phyloP scores from a whole-genome alignment of 2,888 invertebrate genomes.

The Minunthozetes semirufus region DNA sequence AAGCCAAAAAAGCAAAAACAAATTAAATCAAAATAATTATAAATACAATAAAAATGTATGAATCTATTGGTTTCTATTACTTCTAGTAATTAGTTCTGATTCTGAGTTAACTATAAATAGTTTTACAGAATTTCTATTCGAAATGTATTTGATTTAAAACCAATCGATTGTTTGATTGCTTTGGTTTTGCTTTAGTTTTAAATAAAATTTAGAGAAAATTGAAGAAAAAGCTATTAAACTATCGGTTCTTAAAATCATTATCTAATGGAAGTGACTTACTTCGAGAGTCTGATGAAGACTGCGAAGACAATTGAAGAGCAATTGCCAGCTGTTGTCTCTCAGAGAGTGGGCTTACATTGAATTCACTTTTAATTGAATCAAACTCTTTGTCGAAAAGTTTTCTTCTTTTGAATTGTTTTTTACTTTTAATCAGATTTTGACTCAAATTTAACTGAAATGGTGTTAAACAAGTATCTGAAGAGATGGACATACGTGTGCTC shows the following conservation, averaged over 20 bases:
- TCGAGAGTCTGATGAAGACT: not conserved
- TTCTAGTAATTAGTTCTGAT: too few species aligned
- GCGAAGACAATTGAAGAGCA: slow-evolving; percentile 37
- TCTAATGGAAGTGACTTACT: not conserved
- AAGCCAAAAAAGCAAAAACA: slow-evolving; percentile 32
- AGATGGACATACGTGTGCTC: not conserved
- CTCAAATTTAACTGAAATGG: not conserved
- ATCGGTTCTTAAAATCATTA: too few species aligned
- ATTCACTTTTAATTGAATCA: not conserved
- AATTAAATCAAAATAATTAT: not conserved
- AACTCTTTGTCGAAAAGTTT: not conserved
- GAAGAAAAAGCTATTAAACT: too few species aligned
- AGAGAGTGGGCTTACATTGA: slow-evolving; percentile 38
- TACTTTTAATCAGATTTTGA: not conserved
- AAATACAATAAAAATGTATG: not conserved
- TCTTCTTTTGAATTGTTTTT: not conserved
- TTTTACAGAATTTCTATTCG: too few species aligned
- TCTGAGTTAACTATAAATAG: too few species aligned
- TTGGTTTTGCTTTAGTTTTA: too few species aligned
- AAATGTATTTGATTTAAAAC: too few species aligned
- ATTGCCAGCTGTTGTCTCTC: slow-evolving; percentile 41
- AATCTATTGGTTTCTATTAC: too few species aligned
- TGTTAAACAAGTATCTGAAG: not conserved
- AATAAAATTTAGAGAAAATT: too few species aligned
- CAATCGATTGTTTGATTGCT: too few species aligned